Conservation (phyloP, 2,113 vertebrate genomes). For the Glaucomys volans region DNA sequence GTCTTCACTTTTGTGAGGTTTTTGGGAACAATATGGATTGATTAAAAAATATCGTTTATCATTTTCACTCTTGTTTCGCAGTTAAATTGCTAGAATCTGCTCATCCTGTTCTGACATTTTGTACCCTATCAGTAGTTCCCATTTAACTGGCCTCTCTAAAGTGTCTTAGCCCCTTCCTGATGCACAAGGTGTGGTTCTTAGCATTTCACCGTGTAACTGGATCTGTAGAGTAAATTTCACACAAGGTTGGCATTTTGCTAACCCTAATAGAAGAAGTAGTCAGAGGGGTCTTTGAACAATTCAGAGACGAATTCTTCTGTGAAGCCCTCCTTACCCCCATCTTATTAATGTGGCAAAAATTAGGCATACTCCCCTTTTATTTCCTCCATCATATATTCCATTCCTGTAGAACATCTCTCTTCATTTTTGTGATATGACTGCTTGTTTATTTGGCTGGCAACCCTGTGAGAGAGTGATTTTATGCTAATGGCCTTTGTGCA, state of each 20-base stretch:
- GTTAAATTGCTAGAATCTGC: neutral
- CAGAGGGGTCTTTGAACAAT: neutral
- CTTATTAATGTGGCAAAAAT: neutral
- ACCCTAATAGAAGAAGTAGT: neutral
- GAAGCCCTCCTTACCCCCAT: neutral
- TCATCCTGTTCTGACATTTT: neutral
- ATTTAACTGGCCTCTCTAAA: neutral
- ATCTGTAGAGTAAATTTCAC: neutral
- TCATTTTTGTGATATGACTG: neutral
- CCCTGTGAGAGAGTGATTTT: neutral
- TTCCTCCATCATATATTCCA: neutral
- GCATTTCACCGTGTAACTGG: neutral
- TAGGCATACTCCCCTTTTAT: neutral
- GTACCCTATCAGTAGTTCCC: neutral
- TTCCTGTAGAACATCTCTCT: neutral
- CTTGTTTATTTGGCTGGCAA: neutral
- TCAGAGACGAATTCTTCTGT: neutral
- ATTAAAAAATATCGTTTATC: neutral
- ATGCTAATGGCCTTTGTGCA: neutral
- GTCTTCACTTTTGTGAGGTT: neutral
- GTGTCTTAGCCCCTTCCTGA: neutral
- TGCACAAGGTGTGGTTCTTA: neutral
- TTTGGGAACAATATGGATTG: neutral
- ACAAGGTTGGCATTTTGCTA: neutral
- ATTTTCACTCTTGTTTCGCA: neutral